phyloP scores from a whole-genome alignment of 2,888 invertebrate species.

The Diplazon laetatorius region DNA sequence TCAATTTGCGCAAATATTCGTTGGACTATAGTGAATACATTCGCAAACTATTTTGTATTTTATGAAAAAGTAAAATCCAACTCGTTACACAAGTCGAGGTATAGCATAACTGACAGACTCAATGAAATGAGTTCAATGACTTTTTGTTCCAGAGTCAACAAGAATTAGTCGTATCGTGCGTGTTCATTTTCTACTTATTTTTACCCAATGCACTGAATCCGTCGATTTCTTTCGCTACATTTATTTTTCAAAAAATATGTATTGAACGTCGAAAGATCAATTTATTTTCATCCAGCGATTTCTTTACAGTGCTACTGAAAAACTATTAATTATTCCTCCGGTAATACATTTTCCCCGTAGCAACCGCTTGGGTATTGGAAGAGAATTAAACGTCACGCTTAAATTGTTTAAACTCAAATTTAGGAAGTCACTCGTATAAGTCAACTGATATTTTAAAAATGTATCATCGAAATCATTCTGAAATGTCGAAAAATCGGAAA shows the following conservation, averaged over 20 bases:
- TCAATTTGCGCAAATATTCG: not conserved
- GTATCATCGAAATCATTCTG: not conserved
- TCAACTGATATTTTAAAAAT: not conserved
- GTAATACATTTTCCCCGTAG: conserved; percentile 20
- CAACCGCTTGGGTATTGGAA: not conserved
- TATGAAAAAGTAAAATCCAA: too few relatives aligned
- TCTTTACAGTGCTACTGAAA: conserved; percentile 16
- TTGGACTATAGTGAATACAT: not conserved
- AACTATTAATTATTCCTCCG: conserved; percentile 27
- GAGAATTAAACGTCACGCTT: not conserved
- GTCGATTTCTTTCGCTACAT: conserved; percentile 10
- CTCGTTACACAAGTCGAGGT: conserved; percentile 19
- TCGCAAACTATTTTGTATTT: too few relatives aligned
- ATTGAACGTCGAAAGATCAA: conserved; percentile 17
- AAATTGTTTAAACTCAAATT: conserved; percentile 1
- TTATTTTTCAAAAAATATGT: conserved; percentile 23
- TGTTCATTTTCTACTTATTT: conserved; percentile 17
- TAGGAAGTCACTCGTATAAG: conserved; percentile 9
- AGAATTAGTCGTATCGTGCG: not conserved
- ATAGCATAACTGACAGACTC: not conserved
- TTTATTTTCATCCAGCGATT: not conserved
- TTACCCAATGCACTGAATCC: too few relatives aligned
- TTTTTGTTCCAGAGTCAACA: not conserved
- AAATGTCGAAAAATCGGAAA: not conserved
- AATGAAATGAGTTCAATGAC: conserved; percentile 21